phyloP scores from a whole-genome alignment of 2,888 invertebrate genomes.

The Cecidostiba fungosa region DNA sequence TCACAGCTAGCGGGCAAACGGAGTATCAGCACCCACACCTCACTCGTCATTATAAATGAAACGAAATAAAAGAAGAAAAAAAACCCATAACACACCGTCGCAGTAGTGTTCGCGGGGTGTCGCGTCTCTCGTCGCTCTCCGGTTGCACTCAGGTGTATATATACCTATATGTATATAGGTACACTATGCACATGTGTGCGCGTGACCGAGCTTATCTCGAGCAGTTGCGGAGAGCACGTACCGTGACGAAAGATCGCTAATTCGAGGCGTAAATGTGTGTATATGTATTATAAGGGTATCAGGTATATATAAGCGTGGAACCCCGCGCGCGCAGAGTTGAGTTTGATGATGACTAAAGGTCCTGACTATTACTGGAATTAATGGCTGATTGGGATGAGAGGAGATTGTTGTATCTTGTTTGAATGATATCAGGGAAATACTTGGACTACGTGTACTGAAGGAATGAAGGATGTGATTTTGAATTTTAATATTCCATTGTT shows the following conservation, averaged over 20 bases:
- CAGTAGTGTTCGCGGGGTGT: conserved; percentile 65
- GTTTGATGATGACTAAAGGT: not conserved
- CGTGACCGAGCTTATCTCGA: not conserved
- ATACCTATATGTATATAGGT: conserved; percentile 12
- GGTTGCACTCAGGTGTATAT: conserved; percentile 75
- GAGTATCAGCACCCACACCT: not conserved
- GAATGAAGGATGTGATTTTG: not conserved
- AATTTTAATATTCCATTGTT: no score
- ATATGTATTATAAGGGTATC: not conserved
- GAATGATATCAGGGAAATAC: not conserved
- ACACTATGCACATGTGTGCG: not conserved
- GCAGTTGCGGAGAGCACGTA: conserved; percentile 38
- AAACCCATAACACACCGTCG: not conserved
- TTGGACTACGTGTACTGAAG: not conserved
- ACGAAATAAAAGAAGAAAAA: conserved; percentile 21
- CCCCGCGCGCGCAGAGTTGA: conserved; percentile 2
- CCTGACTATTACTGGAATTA: not conserved
- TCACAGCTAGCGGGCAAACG: not conserved
- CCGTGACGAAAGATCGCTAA: conserved; percentile 39
- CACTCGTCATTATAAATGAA: not conserved
- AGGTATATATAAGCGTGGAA: not conserved
- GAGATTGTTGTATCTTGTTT: not conserved
- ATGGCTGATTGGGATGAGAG: not conserved
- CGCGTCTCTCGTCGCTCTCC: conserved; percentile 70
- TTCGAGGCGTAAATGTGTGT: conserved; percentile 1